These are phyloP conservation scores for Hirtodrosophila cameraria DNA, from an alignment of 2,888 invertebrate genomes.

Conservation along the genomic window DNA sequence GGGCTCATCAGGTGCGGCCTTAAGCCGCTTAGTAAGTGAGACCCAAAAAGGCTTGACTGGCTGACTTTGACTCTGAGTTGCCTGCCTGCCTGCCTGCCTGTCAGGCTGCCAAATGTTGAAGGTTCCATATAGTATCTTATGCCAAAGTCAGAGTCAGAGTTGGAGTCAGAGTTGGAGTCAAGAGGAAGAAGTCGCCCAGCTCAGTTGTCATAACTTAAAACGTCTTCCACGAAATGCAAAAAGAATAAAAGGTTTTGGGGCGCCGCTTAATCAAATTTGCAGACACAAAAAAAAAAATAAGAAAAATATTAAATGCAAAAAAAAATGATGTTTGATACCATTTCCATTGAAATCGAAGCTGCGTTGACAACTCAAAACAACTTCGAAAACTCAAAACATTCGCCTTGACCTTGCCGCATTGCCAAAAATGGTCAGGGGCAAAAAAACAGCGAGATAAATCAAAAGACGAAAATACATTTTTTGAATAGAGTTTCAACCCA, in stretches of 20 bases:
- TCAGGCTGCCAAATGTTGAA: constrained; percentile 27
- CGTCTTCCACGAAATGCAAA: constrained; percentile 69
- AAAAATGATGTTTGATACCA: constrained; percentile 29
- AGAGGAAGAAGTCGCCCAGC: not conserved
- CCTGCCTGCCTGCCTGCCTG: constrained; percentile 1
- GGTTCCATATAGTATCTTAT: not conserved
- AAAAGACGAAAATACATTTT: constrained; percentile 30
- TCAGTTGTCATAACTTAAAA: constrained; percentile 66
- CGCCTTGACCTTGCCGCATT: constrained; percentile 71
- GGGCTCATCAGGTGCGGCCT: constrained; percentile 66
- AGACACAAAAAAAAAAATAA: constrained; percentile 47
- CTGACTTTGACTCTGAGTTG: too few relatives aligned
- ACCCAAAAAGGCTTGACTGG: constrained; percentile 46
- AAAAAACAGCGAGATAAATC: constrained; percentile 71
- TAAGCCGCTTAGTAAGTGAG: constrained; percentile 74
- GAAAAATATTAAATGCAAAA: not conserved
- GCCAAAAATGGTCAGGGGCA: constrained; percentile 65
- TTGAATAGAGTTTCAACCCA: constrained; percentile 17
- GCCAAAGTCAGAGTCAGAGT: not conserved
- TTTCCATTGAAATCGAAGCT: constrained; percentile 71
- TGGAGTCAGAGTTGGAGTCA: not conserved
- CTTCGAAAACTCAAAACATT: constrained; percentile 20
- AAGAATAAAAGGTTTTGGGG: constrained; percentile 48
- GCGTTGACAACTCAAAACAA: constrained; percentile 61
- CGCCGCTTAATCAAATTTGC: constrained; percentile 74